Evolutionary conservation across 1,140 invertebrate genomes (phyloP).

Genomic region (Cyclargus thomasi): DNA sequence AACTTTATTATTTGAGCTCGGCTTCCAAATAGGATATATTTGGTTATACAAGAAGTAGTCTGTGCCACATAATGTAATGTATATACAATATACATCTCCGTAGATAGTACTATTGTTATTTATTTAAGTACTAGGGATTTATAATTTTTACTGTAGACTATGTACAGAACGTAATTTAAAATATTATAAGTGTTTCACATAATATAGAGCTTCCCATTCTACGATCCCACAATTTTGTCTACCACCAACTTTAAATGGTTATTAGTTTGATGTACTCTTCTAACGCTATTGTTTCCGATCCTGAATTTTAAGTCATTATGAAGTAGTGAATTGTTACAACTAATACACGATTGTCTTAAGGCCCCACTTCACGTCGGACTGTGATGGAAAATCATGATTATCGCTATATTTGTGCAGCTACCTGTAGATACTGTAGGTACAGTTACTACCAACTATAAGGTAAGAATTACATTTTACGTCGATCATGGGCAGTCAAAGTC

Average conservation of each 20-base stretch:
- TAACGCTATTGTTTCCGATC: background rate
- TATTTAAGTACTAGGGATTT: slow-evolving; percentile 61
- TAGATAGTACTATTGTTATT: slow-evolving; percentile 69
- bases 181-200: slow-evolving; percentile 57
- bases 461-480: no score
- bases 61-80: slow-evolving; percentile 66
- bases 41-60: slow-evolving; percentile 40
- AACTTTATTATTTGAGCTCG: slow-evolving; percentile 4
- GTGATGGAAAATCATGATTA: no score
- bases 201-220: slow-evolving; percentile 63
- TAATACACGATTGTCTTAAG: background rate
- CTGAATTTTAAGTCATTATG: background rate
- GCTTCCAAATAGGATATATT: slow-evolving; percentile 22
- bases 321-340: slow-evolving; percentile 18
- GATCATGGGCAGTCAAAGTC: no score
- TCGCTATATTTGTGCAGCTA: no score
- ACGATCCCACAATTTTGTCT: slow-evolving; percentile 49
- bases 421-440: no score
- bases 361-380: no score
- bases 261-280: background rate
- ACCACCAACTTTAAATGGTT: slow-evolving; percentile 37
- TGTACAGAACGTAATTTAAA: slow-evolving; percentile 56
- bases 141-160: slow-evolving; percentile 62
- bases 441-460: no score
- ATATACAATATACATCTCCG: slow-evolving; percentile 66